phyloP scores from a whole-genome alignment of 2,113 vertebrate species.

The Corynorhinus townsendii region DNA sequence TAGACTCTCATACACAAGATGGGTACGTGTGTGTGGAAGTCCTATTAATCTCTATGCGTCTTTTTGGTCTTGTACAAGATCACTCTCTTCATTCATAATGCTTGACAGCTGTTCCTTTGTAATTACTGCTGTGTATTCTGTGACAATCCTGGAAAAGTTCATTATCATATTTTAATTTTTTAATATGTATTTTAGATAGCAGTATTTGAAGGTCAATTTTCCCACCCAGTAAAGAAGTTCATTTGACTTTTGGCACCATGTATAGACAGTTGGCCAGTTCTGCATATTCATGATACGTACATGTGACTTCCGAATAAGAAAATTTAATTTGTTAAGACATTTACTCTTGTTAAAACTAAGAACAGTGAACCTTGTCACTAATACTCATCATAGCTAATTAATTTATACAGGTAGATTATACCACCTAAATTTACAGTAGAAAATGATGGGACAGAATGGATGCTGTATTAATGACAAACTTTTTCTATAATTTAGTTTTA shows the following conservation, averaged over 20 bases:
- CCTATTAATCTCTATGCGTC: neutral
- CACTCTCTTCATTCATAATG: neutral
- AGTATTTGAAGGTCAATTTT: neutral
- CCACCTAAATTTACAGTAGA: neutral
- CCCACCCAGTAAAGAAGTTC: neutral
- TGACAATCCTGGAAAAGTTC: neutral
- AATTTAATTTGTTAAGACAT: neutral
- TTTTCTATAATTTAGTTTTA: constrained; percentile 29
- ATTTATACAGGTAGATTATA: neutral
- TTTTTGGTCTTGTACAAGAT: neutral
- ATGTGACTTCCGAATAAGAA: neutral
- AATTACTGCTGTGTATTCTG: neutral
- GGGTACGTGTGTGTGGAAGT: neutral
- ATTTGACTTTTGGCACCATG: constrained; percentile 5
- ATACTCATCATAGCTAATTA: neutral
- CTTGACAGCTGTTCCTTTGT: neutral
- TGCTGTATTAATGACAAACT: neutral
- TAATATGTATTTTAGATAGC: neutral
- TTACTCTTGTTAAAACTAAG: neutral
- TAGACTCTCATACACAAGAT: neutral
- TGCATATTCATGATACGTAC: neutral
- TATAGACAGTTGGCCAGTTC: neutral
- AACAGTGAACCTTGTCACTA: neutral
- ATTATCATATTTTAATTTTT: neutral
- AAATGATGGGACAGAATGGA: neutral